Evolutionary conservation across 2,888 invertebrate species (phyloP), one percentile per base, ranked within the genome.

Genomic region (Drosophila formosana): DNA sequence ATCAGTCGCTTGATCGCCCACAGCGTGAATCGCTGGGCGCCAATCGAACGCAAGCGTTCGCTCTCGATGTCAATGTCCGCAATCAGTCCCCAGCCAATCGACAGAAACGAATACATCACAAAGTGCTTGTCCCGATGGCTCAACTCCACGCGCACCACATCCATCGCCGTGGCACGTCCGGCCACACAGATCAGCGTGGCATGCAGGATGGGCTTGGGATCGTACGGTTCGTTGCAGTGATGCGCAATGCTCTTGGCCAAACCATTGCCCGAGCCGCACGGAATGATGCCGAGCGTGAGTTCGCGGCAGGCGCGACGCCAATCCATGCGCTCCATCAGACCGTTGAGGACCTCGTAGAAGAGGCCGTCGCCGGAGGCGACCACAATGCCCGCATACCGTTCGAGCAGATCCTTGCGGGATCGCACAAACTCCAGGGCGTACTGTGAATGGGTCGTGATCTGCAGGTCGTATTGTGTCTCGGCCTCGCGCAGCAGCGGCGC

Each of bases 61-160:
- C 99, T 99, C 93, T 99, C 99, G 77, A 98, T 98, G 92, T 99
- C 98, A 82, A 99, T 97, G 92, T 99, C 99, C 0, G 99, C 96
- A 70, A 99, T 94, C 7, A 99, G 93, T 8, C 99, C 99, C 98
- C 99, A 99, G 51, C 98, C 98, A 60, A 99, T 94, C 3, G 98
- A 98, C 56, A 99, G 93, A 92, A 99, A 99, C 26, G 98, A 98
- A 92, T 96, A 98, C 92, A 98, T 94, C 78, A 95, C 95, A 13
- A 37, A 73, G 43, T 78, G 72, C 28, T 94, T 67, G 3, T 80
- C 77, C 7, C 61, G 65, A 4, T 80, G 58, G 80, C 94, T 94
- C 91, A 95, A 94, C 57, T 98, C 97, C 32, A 98, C 95, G 71
- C 97, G 94, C 46, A 98, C 97, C 62, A 99, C 94, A 92, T 99